Evolutionary conservation across 2,888 invertebrate species (phyloP).

Genomic region (Alloplasta piceator): DNA sequence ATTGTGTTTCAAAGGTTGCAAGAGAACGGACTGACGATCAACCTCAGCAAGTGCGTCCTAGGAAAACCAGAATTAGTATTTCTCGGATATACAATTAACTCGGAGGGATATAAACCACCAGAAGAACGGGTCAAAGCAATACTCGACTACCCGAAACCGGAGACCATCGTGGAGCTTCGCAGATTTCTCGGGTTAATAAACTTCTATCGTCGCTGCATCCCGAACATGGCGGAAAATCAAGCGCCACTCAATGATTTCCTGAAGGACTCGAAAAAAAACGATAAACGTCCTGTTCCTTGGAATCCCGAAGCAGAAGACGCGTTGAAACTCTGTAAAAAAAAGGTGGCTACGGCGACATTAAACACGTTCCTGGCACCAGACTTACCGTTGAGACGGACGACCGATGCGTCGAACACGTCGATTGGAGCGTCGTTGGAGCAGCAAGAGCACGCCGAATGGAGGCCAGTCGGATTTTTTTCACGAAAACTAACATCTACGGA

Average conservation of each 20-base stretch:
- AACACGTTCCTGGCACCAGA: neutral
- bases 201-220: neutral
- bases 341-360: neutral
- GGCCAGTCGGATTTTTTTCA: conserved; percentile 21
- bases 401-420: conserved; percentile 18
- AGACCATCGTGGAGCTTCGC: neutral
- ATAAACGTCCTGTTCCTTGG: neutral
- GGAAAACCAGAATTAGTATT: conserved; percentile 41
- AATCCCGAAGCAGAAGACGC: conserved; percentile 7
- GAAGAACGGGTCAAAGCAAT: neutral
- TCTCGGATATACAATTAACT: conserved; percentile 40
- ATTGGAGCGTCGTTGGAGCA: conserved; percentile 22
- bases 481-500: neutral
- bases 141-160: neutral
- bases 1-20: conserved; percentile 7
- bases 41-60: conserved; percentile 51
- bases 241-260: neutral
- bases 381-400: neutral
- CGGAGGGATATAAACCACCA: conserved; percentile 25
- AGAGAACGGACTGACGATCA: conserved; percentile 37
- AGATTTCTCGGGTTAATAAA: conserved; percentile 10
- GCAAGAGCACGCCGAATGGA: conserved; percentile 1
- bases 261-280: conserved; percentile 8
- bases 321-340: neutral
- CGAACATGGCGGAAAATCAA: neutral